These are phyloP conservation scores for Nesometra sesokonis DNA, from an alignment of 35 echinoderm and acorn worm species.

Conservation along the genomic window DNA sequence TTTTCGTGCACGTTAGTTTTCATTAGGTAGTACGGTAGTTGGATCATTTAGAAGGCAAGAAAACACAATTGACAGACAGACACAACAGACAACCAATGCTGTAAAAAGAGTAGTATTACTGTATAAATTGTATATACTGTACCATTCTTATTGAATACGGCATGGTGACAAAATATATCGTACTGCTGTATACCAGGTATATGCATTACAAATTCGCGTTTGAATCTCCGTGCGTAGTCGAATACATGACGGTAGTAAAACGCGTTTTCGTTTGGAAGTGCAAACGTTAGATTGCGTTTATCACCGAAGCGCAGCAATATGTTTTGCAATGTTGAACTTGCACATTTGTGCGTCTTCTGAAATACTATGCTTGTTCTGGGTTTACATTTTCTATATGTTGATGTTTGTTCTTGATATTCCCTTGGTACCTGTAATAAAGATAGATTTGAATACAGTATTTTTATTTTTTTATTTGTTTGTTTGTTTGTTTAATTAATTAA, in stretches of 20 bases:
- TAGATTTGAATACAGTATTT: too few species aligned
- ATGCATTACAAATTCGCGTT: not conserved
- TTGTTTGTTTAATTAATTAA: too few species aligned
- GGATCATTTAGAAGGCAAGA: too few species aligned
- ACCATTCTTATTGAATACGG: not conserved
- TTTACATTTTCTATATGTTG: not conserved
- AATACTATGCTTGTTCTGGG: conserved; percentile 38
- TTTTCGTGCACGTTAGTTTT: too few species aligned
- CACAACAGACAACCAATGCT: too few species aligned
- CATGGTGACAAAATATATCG: not conserved
- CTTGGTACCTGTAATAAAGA: not conserved
- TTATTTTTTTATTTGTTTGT: too few species aligned
- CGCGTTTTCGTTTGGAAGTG: conserved; percentile 13
- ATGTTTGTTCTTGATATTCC: not conserved
- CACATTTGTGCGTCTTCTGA: conserved; percentile 62
- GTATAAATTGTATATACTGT: too few species aligned
- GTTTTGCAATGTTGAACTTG: conserved; percentile 54
- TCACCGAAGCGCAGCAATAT: conserved; percentile 56
- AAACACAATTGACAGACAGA: too few species aligned
- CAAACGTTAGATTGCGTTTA: conserved; percentile 38
- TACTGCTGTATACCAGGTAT: not conserved
- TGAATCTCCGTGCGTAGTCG: not conserved
- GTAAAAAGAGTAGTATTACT: too few species aligned
- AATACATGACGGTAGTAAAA: not conserved
- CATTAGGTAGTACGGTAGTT: too few species aligned